These are phyloP conservation scores for Tachina grossa DNA, from an alignment of 2,888 invertebrate genomes.

Conservation along the genomic window DNA sequence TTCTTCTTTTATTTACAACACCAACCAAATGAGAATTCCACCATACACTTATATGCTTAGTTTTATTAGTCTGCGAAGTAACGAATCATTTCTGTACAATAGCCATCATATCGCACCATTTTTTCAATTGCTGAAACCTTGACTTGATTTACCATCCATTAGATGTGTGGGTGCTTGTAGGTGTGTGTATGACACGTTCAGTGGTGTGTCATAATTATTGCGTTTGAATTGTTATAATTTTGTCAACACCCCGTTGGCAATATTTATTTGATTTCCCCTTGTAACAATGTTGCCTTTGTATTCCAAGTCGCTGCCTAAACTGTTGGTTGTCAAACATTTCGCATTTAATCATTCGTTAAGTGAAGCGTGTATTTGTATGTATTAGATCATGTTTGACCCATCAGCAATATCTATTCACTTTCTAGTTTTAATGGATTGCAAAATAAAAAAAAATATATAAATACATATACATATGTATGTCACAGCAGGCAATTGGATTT, in stretches of 20 bases:
- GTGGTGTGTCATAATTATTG: constrained; percentile 72
- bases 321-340: constrained; percentile 59
- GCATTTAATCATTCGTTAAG: constrained; percentile 57
- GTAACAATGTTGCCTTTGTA: constrained; percentile 55
- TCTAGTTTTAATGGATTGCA: constrained; percentile 32
- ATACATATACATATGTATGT: not conserved
- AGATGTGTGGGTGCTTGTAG: not conserved
- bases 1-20: too few relatives aligned
- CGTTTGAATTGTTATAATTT: constrained; percentile 72
- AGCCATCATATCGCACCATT: not conserved
- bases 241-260: constrained; percentile 73
- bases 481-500: constrained; percentile 62
- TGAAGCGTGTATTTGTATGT: constrained; percentile 18
- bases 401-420: not conserved
- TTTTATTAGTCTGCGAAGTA: too few relatives aligned
- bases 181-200: not conserved
- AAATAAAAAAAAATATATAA: not conserved
- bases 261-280: not conserved
- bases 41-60: too few relatives aligned
- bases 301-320: constrained; percentile 44
- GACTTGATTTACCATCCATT: constrained; percentile 1
- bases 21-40: too few relatives aligned
- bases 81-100: too few relatives aligned
- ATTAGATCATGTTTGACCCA: constrained; percentile 52
- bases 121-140: not conserved